Evolutionary conservation across 2,888 invertebrate species (phyloP).

Genomic region (Lasioglossum villosulum): DNA sequence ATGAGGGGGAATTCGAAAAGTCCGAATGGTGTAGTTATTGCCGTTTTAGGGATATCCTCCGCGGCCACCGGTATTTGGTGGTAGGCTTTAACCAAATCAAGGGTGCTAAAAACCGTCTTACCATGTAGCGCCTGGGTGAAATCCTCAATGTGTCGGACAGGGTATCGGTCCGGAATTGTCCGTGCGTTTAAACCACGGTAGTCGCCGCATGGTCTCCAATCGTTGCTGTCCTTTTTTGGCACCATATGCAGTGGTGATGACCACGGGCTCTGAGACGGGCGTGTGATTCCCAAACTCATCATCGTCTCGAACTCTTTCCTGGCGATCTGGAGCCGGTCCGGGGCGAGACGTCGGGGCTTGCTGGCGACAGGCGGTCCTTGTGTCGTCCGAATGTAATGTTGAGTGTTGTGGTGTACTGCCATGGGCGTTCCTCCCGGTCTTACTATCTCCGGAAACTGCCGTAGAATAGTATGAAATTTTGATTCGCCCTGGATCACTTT

Average conservation of each 20-base stretch:
- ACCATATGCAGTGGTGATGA: constrained; percentile 7
- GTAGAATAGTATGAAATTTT: background rate
- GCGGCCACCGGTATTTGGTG: constrained; percentile 8
- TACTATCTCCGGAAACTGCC: background rate
- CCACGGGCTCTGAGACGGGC: constrained; percentile 6
- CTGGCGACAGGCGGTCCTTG: constrained; percentile 65
- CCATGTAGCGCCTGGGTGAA: background rate
- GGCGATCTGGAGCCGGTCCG: constrained; percentile 69
- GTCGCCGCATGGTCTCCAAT: constrained; percentile 20
- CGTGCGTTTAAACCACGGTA: constrained; percentile 5
- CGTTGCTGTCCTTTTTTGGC: background rate
- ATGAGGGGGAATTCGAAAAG: constrained; percentile 11
- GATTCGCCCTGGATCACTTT: background rate
- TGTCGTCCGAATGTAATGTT: constrained; percentile 68
- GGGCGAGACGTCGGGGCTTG: constrained; percentile 76
- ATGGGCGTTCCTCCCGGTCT: background rate
- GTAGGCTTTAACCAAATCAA: constrained; percentile 12
- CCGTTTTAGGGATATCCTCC: constrained; percentile 14
- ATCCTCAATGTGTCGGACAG: constrained; percentile 5
- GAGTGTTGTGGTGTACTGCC: background rate
- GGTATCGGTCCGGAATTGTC: constrained; percentile 19
- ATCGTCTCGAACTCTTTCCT: background rate
- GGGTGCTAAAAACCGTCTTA: background rate
- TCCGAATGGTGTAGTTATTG: constrained; percentile 22
- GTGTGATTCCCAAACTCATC: background rate